Evolutionary conservation across 2,888 invertebrate genomes (phyloP), one percentile per base, ranked within the genome.

Genomic region (Ophraella communa): DNA sequence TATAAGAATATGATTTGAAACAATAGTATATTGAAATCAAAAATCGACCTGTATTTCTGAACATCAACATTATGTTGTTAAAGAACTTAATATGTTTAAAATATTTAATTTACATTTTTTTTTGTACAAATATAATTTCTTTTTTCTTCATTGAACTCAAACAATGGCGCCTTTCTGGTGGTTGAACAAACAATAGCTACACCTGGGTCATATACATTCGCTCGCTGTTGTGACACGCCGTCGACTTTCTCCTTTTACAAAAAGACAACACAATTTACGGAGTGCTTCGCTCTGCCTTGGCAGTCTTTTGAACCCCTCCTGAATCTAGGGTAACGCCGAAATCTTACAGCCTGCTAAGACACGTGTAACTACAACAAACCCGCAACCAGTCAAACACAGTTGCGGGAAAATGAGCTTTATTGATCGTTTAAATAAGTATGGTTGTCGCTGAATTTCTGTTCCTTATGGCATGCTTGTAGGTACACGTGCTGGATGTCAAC

Each of bases 321-420:
- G 73, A 77, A 78, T 77, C 77, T 78, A 77, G 78, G 78, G 77
- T 78, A 78, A 78, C 76, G 65, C 68, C 73, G 74, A 73, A 76
- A 73, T 74, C 75, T 72, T 73, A n/a, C n/a, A 73, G 76, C 77
- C 74, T 74, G 77, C 75, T 76, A 74, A 76, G 74, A 76, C 77
- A 78, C 77, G 78, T 78, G 78, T 74, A 70, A 23, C 35, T n/a
- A 23, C 47, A 47, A 47, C 49, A 51, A 51, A 18, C 49, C 23
- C 21, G 45, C 4, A 45, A 11, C 45, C 45, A 45, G n/a, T n/a
- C 17, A 5, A 7, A 17, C 14, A 39, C 7, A 3, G 7, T 23
- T 14, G 17, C 17, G 18, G 49, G 49, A 51, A 51, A 51, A 4
- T 4, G 27, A 51, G 20, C 49, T 51, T 27, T 24, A 51, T 10